These are phyloP conservation scores for Leucania comma DNA, from an alignment of 2,888 invertebrate genomes.

Conservation along the genomic window DNA sequence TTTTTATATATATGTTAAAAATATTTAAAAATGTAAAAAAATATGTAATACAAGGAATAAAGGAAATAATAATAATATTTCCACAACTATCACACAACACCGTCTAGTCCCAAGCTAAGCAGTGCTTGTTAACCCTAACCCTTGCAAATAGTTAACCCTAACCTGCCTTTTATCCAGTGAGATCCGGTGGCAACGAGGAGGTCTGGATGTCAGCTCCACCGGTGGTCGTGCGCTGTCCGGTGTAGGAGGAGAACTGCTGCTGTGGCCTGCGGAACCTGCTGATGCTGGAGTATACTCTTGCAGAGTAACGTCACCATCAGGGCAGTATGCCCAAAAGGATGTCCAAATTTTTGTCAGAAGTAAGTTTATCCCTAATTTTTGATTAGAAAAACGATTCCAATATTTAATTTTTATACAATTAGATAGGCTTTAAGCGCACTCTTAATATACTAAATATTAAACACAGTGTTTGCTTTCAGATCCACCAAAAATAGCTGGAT, in stretches of 20 bases:
- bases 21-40: too few species aligned
- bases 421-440: neutral
- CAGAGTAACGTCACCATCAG: conserved; percentile 93
- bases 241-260: conserved; percentile 78
- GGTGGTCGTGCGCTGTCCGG: conserved; percentile 79
- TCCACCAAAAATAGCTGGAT: conserved; percentile 96
- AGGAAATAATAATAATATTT: too few species aligned
- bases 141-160: neutral
- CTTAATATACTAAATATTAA: neutral
- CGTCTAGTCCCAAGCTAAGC: too few species aligned
- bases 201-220: conserved; percentile 74
- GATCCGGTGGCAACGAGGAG: conserved; percentile 86
- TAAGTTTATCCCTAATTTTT: conserved; percentile 76
- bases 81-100: too few species aligned
- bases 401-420: too few species aligned
- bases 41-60: too few species aligned
- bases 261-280: conserved; percentile 90
- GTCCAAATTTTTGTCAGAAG: conserved; percentile 94
- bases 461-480: conserved; percentile 80
- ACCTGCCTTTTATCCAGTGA: conserved; percentile 72
- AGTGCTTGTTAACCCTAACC: too few species aligned
- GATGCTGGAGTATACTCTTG: conserved; percentile 96
- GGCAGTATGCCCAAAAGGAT: conserved; percentile 94
- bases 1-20: too few species aligned
- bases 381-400: neutral